Evolutionary conservation across 1,140 invertebrate species (phyloP).

Genomic region (Galleria mellonella): DNA sequence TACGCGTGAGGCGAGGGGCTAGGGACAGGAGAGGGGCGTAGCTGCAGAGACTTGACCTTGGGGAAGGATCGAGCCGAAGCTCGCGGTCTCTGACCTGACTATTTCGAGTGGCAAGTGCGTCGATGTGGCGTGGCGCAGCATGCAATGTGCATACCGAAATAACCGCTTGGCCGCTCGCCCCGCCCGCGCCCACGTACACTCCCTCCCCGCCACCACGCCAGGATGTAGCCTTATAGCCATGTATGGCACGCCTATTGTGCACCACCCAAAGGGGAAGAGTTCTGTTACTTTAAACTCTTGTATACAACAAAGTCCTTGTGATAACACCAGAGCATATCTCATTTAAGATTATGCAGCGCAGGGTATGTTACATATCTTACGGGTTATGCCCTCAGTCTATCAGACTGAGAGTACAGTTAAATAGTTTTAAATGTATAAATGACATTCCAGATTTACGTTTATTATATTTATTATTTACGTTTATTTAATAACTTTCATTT

Average conservation of each 20-base stretch:
- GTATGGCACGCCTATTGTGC: slow-evolving; percentile 37
- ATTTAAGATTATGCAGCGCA: too few relatives aligned
- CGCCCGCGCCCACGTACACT: slow-evolving; percentile 32
- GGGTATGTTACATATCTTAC: too few relatives aligned
- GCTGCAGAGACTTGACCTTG: slow-evolving; percentile 63
- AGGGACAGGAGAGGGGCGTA: slow-evolving; percentile 19
- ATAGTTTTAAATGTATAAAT: too few relatives aligned
- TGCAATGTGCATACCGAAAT: slow-evolving; percentile 74
- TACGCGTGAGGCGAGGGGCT: slow-evolving; percentile 8
- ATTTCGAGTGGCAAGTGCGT: slow-evolving; percentile 72
- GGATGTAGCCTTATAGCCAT: slow-evolving; percentile 37
- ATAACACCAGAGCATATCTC: slow-evolving; percentile 1
- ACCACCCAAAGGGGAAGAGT: slow-evolving; percentile 23
- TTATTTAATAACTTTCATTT: too few relatives aligned
- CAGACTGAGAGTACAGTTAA: too few relatives aligned
- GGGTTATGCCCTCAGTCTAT: too few relatives aligned
- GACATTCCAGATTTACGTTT: too few relatives aligned
- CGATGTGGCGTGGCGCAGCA: slow-evolving; percentile 50
- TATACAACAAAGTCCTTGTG: slow-evolving; percentile 32
- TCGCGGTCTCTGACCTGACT: slow-evolving; percentile 72
- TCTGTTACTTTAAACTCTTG: slow-evolving; percentile 21
- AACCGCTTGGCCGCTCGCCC: slow-evolving; percentile 49
- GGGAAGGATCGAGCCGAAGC: slow-evolving; percentile 62
- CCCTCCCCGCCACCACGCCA: slow-evolving; percentile 17
- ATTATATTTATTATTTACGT: too few relatives aligned